Percentiles rank a stretch among this genome's conserved stretches.
phyloP scores from a whole-genome alignment of 2,113 vertebrate genomes.

The Bujurquina vittata region DNA sequence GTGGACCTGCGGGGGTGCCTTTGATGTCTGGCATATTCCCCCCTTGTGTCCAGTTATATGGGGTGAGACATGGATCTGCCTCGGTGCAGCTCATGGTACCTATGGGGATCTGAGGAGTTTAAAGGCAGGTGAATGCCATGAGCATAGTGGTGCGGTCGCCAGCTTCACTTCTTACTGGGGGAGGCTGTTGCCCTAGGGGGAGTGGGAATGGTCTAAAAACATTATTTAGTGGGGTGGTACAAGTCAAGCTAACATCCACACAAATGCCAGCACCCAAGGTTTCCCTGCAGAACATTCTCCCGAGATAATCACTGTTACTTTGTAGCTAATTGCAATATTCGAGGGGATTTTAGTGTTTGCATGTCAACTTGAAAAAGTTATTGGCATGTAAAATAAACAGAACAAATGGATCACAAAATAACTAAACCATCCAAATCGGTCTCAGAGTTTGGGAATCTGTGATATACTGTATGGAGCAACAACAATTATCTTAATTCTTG shows the following conservation, averaged over 20 bases:
- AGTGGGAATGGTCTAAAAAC: background rate
- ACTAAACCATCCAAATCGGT: background rate
- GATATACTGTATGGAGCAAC: too few relatives aligned
- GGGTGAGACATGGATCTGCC: background rate
- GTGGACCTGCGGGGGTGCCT: background rate
- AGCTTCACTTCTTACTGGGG: background rate
- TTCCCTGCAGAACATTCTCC: background rate
- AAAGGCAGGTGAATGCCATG: too few relatives aligned
- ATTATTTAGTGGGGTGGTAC: background rate
- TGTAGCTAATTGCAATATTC: background rate
- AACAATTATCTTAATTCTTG: too few relatives aligned
- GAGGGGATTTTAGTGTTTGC: background rate
- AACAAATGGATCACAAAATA: background rate
- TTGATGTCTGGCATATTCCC: background rate
- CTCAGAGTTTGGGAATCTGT: background rate
- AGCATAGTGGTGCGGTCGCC: too few relatives aligned
- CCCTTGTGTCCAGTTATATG: background rate
- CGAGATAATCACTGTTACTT: background rate
- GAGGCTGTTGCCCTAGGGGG: background rate
- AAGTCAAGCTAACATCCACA: background rate
- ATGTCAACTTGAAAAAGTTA: background rate
- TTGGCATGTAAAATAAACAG: constrained; percentile 5
- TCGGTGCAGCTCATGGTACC: background rate
- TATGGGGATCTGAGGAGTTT: background rate
- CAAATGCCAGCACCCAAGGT: background rate